Conservation (phyloP, 2,113 vertebrate species). For the Picathartes gymnocephalus region DNA sequence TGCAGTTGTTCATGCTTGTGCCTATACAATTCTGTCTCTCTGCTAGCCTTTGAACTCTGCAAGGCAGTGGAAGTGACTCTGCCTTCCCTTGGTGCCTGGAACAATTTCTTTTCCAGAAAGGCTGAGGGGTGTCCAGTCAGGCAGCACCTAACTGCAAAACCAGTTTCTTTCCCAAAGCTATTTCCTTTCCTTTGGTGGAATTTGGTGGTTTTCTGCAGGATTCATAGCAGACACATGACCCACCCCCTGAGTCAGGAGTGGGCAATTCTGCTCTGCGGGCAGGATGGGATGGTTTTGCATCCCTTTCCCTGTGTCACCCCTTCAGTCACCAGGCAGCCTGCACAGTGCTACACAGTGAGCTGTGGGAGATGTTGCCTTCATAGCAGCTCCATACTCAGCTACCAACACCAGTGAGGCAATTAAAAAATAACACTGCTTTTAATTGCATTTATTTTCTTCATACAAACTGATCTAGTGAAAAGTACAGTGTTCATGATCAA, state of each 20-base stretch:
- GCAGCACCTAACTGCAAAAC: background rate
- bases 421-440: background rate
- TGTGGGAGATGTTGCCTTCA: background rate
- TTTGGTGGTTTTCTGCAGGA: background rate
- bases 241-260: background rate
- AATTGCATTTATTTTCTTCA: background rate
- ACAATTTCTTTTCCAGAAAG: background rate
- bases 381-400: background rate
- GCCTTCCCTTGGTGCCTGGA: background rate
- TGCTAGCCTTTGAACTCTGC: background rate
- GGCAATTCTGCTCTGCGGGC: background rate
- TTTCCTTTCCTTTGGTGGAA: background rate
- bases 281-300: background rate
- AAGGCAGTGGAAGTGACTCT: background rate
- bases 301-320: background rate
- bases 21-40: background rate
- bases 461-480: background rate
- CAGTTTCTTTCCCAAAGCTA: background rate
- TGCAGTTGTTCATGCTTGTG: background rate
- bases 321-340: background rate
- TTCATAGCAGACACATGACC: fast-evolving
- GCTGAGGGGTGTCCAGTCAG: too few relatives aligned
- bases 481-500: background rate
- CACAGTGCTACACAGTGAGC: background rate
- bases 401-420: background rate